A percentile compares a stretch with the other conserved stretches of the same genome.
These are phyloP conservation scores for Pyralis farinalis DNA, from an alignment of 2,888 invertebrate genomes.

Conservation along the genomic window DNA sequence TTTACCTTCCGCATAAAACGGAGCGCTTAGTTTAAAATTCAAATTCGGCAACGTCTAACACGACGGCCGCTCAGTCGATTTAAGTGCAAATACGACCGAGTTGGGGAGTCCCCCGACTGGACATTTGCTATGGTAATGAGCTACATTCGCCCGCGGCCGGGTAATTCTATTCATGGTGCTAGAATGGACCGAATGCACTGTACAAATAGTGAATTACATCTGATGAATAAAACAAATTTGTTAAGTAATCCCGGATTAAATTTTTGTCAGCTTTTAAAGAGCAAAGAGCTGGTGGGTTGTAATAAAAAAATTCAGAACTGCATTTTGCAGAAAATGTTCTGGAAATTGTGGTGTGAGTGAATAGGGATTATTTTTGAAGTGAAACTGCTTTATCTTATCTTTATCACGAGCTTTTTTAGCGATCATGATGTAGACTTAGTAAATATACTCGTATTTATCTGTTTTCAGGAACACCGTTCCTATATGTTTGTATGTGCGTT, in stretches of 20 bases:
- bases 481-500: no score
- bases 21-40: constrained; percentile 75
- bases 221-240: constrained; percentile 30
- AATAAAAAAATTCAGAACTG: no score
- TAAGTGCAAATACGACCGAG: constrained; percentile 55
- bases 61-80: constrained; percentile 36
- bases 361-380: no score
- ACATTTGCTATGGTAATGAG: constrained; percentile 50
- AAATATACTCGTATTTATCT: no score
- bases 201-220: constrained; percentile 50
- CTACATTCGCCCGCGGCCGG: constrained; percentile 36
- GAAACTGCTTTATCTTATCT: no score
- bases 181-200: constrained; percentile 43
- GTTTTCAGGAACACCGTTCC: no score
- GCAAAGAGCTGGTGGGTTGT: no score
- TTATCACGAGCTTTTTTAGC: no score
- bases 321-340: no score
- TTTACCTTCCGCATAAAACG: constrained; percentile 64
- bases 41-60: constrained; percentile 67
- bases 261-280: not conserved
- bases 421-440: no score
- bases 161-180: constrained; percentile 53
- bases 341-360: no score
- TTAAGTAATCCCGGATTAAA: constrained; percentile 2
- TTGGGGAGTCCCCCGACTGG: constrained; percentile 38